These are phyloP conservation scores for Muscidifurax raptorellus DNA, from an alignment of 1,140 invertebrate genomes.

Conservation along the genomic window DNA sequence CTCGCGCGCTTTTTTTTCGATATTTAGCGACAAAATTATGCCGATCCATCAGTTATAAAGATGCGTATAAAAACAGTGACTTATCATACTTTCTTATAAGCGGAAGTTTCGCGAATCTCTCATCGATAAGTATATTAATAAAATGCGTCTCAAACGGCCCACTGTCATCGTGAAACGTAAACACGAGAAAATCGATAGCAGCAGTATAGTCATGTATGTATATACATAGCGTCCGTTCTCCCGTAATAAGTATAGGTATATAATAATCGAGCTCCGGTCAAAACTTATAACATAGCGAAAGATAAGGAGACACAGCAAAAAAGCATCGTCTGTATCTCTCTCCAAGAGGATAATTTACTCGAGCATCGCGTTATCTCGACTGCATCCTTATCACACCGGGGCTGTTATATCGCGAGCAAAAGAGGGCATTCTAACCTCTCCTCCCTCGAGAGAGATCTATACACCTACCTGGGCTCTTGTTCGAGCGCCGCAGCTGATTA, in stretches of 20 bases:
- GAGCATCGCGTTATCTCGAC: no score
- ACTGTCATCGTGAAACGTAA: neutral
- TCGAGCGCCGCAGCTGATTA: neutral
- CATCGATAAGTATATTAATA: neutral
- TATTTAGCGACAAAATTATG: no score
- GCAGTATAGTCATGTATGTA: no score
- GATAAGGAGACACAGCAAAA: no score
- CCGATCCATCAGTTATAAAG: no score
- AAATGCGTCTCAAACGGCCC: neutral
- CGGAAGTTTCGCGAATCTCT: neutral
- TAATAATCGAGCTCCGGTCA: no score
- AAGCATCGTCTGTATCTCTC: no score
- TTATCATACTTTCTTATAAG: neutral
- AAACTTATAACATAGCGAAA: no score
- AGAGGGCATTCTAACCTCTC: constrained; percentile 27
- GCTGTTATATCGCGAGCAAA: neutral
- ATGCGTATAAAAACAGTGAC: no score
- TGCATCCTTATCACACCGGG: neutral
- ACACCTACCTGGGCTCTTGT: constrained; percentile 10
- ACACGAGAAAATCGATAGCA: neutral
- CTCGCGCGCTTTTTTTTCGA: no score
- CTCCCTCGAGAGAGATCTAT: neutral
- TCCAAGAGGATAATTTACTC: no score
- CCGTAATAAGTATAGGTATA: neutral
- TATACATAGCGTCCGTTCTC: neutral